Percentiles rank a stretch among this genome's conserved stretches.
These are phyloP conservation scores for Drosophila mercatorum DNA, from an alignment of 2,888 invertebrate genomes.

Conservation along the genomic window DNA sequence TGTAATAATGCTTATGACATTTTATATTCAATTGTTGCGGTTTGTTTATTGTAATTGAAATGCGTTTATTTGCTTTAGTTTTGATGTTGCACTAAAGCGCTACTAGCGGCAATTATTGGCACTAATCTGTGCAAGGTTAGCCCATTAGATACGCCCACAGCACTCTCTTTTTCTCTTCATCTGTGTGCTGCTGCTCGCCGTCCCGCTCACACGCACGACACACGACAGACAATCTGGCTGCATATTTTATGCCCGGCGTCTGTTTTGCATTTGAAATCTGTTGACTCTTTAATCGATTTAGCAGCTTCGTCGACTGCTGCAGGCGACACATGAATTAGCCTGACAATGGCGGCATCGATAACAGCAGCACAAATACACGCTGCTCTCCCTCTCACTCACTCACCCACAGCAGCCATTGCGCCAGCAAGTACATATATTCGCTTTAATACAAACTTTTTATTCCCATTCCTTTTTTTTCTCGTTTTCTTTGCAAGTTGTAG, in stretches of 20 bases:
- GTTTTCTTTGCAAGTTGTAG: constrained; percentile 63
- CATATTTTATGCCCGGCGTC: constrained; percentile 45
- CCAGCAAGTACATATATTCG: constrained; percentile 29
- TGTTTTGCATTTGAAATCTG: constrained; percentile 43
- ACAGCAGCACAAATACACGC: constrained; percentile 26
- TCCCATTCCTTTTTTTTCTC: constrained; percentile 1
- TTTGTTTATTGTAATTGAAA: constrained; percentile 55
- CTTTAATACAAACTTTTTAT: constrained; percentile 29
- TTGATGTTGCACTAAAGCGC: constrained; percentile 12
- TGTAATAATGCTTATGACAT: constrained; percentile 34
- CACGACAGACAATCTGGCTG: constrained; percentile 19
- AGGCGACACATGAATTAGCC: constrained; percentile 79
- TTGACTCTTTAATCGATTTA: constrained; percentile 77
- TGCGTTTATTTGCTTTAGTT: constrained; percentile 44
- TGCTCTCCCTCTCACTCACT: background rate
- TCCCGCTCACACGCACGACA: background rate
- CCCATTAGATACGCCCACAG: constrained; percentile 18
- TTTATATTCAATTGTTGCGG: constrained; percentile 60
- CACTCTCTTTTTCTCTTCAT: background rate
- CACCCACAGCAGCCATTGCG: constrained; percentile 15
- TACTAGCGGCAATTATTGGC: constrained; percentile 29
- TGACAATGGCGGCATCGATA: constrained; percentile 62
- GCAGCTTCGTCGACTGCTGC: constrained; percentile 59
- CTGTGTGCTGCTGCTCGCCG: background rate
- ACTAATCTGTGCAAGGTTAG: constrained; percentile 38